These are phyloP conservation scores for Drosophila emarginata DNA, from an alignment of 2,888 invertebrate genomes.

Conservation along the genomic window DNA sequence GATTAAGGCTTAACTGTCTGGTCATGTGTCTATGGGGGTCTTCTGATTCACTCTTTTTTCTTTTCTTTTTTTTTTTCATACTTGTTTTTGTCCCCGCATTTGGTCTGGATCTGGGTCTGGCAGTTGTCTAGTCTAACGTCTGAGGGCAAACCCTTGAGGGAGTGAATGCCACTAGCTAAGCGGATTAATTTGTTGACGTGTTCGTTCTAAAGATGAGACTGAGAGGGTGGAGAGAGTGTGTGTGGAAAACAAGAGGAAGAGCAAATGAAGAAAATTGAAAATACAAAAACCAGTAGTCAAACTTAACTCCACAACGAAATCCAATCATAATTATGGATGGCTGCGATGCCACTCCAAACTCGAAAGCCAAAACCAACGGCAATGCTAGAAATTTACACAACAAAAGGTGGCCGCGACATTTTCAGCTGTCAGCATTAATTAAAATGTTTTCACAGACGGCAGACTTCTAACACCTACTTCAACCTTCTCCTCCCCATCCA, in stretches of 20 bases:
- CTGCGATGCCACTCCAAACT: constrained; percentile 1
- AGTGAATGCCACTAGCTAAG: constrained; percentile 61
- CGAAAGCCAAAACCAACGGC: constrained; percentile 27
- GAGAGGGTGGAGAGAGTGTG: not conserved
- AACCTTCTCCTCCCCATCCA: not conserved
- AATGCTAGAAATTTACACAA: constrained; percentile 57
- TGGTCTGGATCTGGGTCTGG: constrained; percentile 43
- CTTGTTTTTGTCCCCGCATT: not conserved
- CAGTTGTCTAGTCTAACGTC: constrained; percentile 57
- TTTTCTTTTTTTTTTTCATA: not conserved
- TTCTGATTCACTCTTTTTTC: constrained; percentile 29
- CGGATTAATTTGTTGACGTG: constrained; percentile 74
- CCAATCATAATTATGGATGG: constrained; percentile 66
- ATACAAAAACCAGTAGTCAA: constrained; percentile 52
- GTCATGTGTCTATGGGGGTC: constrained; percentile 55
- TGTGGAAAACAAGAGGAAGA: constrained; percentile 18
- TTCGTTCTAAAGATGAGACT: constrained; percentile 49
- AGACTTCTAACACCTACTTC: constrained; percentile 61
- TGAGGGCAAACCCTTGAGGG: constrained; percentile 43
- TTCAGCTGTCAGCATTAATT: constrained; percentile 75
- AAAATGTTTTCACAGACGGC: constrained; percentile 63
- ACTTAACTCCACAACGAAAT: constrained; percentile 52
- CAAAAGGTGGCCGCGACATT: constrained; percentile 68
- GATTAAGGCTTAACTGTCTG: constrained; percentile 73
- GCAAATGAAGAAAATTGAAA: constrained; percentile 18